Evolutionary conservation across 2,888 invertebrate species (phyloP).

Genomic region (Osedax frankpressi): DNA sequence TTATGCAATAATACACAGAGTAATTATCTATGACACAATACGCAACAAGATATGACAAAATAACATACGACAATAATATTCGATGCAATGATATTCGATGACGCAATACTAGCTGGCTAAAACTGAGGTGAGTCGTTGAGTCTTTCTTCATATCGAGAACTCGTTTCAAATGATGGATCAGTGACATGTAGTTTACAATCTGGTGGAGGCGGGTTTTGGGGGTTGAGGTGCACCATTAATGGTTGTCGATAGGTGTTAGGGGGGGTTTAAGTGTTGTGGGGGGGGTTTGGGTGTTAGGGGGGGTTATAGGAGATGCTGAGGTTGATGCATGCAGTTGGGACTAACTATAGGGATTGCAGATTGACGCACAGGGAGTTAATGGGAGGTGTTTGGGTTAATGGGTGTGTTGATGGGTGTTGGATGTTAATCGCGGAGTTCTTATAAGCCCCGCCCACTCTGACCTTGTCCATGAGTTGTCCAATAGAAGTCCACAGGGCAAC

Average conservation of each 20-base stretch:
- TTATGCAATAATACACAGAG: too few species aligned
- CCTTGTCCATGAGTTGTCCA: slow-evolving; percentile 63
- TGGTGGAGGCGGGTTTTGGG: not conserved
- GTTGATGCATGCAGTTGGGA: too few species aligned
- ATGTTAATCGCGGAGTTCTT: too few species aligned
- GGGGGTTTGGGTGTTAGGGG: not conserved
- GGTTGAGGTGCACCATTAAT: not conserved
- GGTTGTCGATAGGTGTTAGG: not conserved
- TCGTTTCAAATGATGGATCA: not conserved
- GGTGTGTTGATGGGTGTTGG: too few species aligned
- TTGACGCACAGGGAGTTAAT: too few species aligned
- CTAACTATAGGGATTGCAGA: too few species aligned
- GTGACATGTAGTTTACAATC: not conserved
- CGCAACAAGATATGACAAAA: too few species aligned
- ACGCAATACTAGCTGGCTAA: not conserved
- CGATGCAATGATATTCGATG: too few species aligned
- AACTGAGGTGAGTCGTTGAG: not conserved
- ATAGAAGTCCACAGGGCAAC: slow-evolving; percentile 73
- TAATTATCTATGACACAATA: too few species aligned
- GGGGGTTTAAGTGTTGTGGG: not conserved
- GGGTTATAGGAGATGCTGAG: not conserved
- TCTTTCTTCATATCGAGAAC: not conserved
- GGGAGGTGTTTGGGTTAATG: too few species aligned
- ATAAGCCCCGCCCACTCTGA: too few species aligned
- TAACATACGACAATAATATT: too few species aligned